phyloP scores from a whole-genome alignment of 2,113 vertebrate species.

The Terrapene triunguis region DNA sequence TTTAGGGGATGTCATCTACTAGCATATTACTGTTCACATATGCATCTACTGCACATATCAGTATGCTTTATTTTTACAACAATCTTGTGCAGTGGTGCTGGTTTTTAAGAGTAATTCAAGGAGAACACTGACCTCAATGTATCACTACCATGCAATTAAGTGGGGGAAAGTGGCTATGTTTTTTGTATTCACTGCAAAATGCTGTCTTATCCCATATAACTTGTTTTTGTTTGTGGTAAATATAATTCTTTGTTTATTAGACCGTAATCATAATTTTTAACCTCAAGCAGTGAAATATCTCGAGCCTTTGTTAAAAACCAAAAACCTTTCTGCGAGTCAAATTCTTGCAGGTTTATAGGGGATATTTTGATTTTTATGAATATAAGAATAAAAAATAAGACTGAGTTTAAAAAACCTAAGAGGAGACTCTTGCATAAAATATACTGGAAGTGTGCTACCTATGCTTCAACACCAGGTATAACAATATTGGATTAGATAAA shows the following conservation, averaged over 20 bases:
- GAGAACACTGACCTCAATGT: neutral
- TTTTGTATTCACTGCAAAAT: neutral
- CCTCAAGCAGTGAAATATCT: neutral
- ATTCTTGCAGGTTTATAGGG: neutral
- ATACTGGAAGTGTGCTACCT: neutral
- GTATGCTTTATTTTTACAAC: neutral
- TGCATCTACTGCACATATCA: neutral
- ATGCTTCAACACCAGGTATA: neutral
- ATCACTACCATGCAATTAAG: neutral
- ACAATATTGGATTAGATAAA: neutral
- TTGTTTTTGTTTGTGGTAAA: neutral
- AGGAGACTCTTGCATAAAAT: neutral
- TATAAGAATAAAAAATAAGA: neutral
- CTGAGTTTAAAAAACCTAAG: neutral
- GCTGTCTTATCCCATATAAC: fast-evolving
- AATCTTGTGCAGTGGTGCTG: neutral
- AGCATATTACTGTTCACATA: neutral
- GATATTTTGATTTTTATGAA: neutral
- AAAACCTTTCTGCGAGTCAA: neutral
- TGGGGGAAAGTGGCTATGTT: neutral
- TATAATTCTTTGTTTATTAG: too few species aligned
- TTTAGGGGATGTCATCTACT: neutral
- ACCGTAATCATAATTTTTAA: neutral
- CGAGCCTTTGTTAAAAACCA: fast-evolving
- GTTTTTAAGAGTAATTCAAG: neutral